Evolutionary conservation across 2,113 vertebrate species (phyloP), one percentile per base, ranked within the genome.

Genomic region (Sarotherodon lohbergeri): DNA sequence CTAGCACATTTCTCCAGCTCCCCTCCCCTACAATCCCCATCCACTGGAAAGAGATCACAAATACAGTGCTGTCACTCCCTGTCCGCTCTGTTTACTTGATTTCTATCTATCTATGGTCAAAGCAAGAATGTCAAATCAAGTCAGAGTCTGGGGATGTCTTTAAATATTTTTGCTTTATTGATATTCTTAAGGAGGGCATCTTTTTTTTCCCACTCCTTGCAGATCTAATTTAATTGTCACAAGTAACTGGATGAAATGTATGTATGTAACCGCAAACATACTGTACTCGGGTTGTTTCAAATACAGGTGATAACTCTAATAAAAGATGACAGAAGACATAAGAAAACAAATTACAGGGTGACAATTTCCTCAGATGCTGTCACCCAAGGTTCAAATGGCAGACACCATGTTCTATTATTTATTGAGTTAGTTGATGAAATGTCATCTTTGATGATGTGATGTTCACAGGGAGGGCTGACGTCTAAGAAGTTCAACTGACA

Each of bases 321-420:
- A 86, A 91, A 86, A 88, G 57, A 85, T 68, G 93, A 92, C 94
- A 94, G 92, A 90, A 84, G 89, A 93, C 88, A 93, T 85, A 88
- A 89, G 90, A 89, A 91, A 94, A 90, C 94, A 94, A 95, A 96
- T 96, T 92, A 93, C 89, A 54, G 84, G 83, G 81, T 90, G 92
- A 91, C 91, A 91, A 82, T 90, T 92, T 91, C 91, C 90, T 92
- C 87, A 90, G 92, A 94, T 81, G 88, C 86, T 91, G 94, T 94
- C 94, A 93, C 81, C 84, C 43, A 24, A 52, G 89, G 94, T 93
- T 94, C 87, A 87, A 91, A 92, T 91, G 92, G 90, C 92, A 91
- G 86, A 24, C 87, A 83, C 86, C 84, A 84, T 93, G 92, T 90
- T 95, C 84, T 94, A 96, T 95, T 96, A 95, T 96, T 95, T 93